Base-by-base conservation (phyloP, 2,797 vertebrate species). In the Hydrophis major region DNA sequence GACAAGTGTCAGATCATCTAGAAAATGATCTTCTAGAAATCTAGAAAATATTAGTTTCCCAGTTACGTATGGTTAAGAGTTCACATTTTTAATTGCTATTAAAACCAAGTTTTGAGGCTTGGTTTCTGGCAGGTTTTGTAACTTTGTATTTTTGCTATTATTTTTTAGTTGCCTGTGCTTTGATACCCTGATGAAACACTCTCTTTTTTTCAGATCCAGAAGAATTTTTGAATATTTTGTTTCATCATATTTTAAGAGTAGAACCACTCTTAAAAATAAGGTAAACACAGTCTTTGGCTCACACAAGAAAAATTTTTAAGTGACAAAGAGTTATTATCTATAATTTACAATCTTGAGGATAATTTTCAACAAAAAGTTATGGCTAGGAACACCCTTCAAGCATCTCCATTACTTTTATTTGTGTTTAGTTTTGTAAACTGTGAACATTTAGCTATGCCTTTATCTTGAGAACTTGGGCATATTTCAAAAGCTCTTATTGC, bases 221-320 rank as follows among this genome's bases (percentile, higher is more conserved):
- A 95, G 99, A 99, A 97, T 99, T 99, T 96, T 98, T 99, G 95
- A 99, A 99, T 96, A 99, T 99, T 94, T 98, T 99, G 94, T 99
- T 99, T 97, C 99, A 99, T 97, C 99, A 99, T 97, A 99, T 99
- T 97, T 97, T 99, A 94, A 98, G 99, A 96, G 99, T 99, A 90
- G 99, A 99, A 92, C 99, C 99, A 1, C 97, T 99, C 94, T 97
- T 99, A 96, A 99, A 98, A 97, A 98, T 99, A 97, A 98, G 99
- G 99, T 99, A 98, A 98, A 95, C 10, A 47, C 88, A 28, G 14
- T 94, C 28, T 89, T 90, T 59, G 94, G 10, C 90, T n/a, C 92
- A 69, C 32, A 61, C 28, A 59, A 16, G 89, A 61, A 4, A 37
- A 53, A 1, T 32, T 6, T 90, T 63, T 27, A 7, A 92, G 8